Conservation (phyloP, 1,140 invertebrate species). For the Drosophila seguyi region DNA sequence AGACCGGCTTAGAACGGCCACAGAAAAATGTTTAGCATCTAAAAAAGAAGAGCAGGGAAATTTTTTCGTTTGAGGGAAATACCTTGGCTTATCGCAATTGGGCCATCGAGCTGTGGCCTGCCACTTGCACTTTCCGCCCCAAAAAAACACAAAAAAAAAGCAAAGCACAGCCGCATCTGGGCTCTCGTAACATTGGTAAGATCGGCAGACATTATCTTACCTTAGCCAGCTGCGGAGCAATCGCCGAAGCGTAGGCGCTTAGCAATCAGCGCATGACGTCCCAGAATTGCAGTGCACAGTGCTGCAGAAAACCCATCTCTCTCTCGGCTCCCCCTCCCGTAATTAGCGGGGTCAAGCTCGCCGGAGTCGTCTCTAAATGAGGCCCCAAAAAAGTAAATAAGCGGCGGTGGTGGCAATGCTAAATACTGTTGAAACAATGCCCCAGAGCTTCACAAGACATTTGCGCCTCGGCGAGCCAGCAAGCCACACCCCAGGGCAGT, state of each 20-base stretch:
- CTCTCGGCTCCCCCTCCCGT: background rate
- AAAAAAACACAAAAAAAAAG: conserved; percentile 43
- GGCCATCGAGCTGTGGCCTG: conserved; percentile 54
- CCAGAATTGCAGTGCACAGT: conserved; percentile 50
- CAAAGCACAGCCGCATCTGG: no score
- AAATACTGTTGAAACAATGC: conserved; percentile 12
- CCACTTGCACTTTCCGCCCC: conserved; percentile 74
- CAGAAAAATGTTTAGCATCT: background rate
- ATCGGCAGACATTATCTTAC: conserved; percentile 17
- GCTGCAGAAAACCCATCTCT: conserved; percentile 24
- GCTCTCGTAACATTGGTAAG: conserved; percentile 9
- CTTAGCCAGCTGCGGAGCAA: conserved; percentile 17
- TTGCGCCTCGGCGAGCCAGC: conserved; percentile 33
- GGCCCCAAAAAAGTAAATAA: background rate
- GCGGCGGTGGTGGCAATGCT: background rate
- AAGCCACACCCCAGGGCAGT: conserved; percentile 3
- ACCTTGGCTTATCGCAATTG: conserved; percentile 63
- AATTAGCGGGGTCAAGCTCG: conserved; percentile 33
- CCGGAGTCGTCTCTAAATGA: conserved; percentile 1
- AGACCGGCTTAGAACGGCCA: conserved; percentile 13
- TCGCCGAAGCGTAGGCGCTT: conserved; percentile 72
- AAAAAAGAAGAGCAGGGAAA: background rate
- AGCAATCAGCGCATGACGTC: conserved; percentile 78
- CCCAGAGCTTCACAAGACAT: conserved; percentile 14
- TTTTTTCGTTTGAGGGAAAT: conserved; percentile 30